Evolutionary conservation across 2,888 invertebrate species (phyloP), one percentile per base, ranked within the genome.

Genomic region (Idaea biselata): DNA sequence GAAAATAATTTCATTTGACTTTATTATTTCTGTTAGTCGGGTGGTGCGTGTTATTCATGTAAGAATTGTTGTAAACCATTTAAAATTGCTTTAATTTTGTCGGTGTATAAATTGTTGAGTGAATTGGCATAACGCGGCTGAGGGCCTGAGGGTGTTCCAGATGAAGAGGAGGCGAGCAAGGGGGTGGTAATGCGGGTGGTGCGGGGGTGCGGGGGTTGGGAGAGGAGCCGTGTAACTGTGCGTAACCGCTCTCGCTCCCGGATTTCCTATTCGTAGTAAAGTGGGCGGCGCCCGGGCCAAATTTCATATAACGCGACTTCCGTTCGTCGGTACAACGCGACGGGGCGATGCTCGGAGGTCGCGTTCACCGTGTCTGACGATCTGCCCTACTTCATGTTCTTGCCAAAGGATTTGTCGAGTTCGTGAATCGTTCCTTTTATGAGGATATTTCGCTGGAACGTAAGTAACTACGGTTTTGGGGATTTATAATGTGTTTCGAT

Each of bases 261-360:
- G 91, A 89, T 89, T 93, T 93, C 92, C 92, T 91, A 89, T 90
- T 89, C 88, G 89, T 88, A 92, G 90, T 90, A 90, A 90, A 91
- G 89, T 89, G 89, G 89, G 88, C 90, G 89, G 90, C 89, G 89
- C 88, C 86, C 76, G 83, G 83, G 81, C 86, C 84, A 86, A 88
- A 89, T 89, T 90, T 89, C 89, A 88, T 87, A 88, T 87, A 87
- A 86, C 86, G 86, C 83, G 85, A 87, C 86, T 90, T 88, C 86
- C 87, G 88, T 87, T 88, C 86, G 87, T 81, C 83, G 86, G 81
- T 82, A 86, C 87, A 82, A 80, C 83, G 70, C 63, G 14, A 44
- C 56, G 76, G 82, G 82, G 82, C 84, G 80, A 79, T 79, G 83
- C 81, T 81, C 82, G 82, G 87, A 89, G 89, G 88, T 88, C 86